Base-by-base conservation (phyloP, 2,797 vertebrate species). In the Setipinna tenuifilis region DNA sequence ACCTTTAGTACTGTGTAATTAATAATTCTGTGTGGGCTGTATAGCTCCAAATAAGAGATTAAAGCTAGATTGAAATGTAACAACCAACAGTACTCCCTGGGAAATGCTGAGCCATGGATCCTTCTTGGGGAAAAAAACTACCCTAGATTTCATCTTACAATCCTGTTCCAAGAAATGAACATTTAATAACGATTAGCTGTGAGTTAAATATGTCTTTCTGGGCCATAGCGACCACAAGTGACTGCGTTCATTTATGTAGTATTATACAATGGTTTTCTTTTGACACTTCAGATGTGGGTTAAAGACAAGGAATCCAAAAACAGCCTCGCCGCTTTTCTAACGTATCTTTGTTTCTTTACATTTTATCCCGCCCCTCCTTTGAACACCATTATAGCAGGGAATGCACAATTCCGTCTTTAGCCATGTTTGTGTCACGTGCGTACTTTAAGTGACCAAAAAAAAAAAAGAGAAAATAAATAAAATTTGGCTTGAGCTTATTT, bases 401-500 rank as follows among this genome's bases (percentile, higher is more conserved):
- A 78, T 78, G 17, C 71, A 78, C 71, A 78, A 14, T 6, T 78
- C 35, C 71, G 41, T 78, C 17, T 35, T 35, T 44, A 31, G 71
- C 35, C 31, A 78, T 78, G 31, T 41, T 78, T 78, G 19, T 78
- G 71, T 78, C 71, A 78, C 71, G 71, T 78, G 71, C 71, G 41
- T 9, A 78, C 44, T 78, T 78, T 44, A 44, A 78, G 71, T 78
- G 71, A 78, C 71, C 71, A 78, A 78, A 31, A 44, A 54, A 78
- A 78, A 31, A 44, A 54, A 78, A 44, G 44, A 44, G 31, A 78
- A 21, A 78, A 78, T 44, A 44, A 78, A 78, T 78, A 21, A 78
- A 44, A 78, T 44, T 78, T 78, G 71, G 71, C 71, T 78, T 78
- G 71, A 78, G 71, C 71, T 41, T 78, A 78, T 78, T 78, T 41